A percentile compares a stretch with the other conserved stretches of the same genome.
These are phyloP conservation scores for Aleadryas rufinucha DNA, from an alignment of 2,113 vertebrate genomes.

Conservation along the genomic window DNA sequence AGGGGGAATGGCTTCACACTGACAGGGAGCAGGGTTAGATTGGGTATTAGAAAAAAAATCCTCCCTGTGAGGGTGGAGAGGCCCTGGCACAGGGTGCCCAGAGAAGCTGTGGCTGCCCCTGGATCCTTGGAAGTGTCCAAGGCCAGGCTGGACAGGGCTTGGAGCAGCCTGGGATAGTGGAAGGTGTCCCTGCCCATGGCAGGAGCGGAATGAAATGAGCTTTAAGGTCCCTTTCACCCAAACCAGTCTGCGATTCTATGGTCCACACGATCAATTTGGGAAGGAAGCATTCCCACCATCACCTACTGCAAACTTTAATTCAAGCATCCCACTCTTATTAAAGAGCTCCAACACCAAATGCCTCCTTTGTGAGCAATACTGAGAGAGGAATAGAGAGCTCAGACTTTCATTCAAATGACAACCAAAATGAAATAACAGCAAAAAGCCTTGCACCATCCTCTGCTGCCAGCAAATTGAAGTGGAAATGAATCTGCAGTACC, in stretches of 20 bases:
- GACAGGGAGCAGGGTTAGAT: not conserved
- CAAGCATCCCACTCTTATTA: not conserved
- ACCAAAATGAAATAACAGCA: not conserved
- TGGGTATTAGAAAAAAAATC: not conserved
- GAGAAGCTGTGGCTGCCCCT: not conserved
- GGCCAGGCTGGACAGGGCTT: rapidly evolving
- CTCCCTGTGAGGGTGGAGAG: rapidly evolving
- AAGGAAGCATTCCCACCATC: not conserved
- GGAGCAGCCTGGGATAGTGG: rapidly evolving
- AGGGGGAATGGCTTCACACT: not conserved
- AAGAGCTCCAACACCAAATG: not conserved
- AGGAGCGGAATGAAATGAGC: not conserved
- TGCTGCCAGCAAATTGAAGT: not conserved
- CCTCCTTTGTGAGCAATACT: not conserved
- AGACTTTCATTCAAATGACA: not conserved
- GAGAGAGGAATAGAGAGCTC: not conserved
- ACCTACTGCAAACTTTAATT: not conserved
- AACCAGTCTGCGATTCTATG: not conserved
- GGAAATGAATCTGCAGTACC: constrained; percentile 1
- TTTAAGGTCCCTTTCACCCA: not conserved
- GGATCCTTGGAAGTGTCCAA: not conserved
- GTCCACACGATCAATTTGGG: not conserved
- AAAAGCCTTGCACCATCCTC: not conserved
- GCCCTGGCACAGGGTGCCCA: not conserved
- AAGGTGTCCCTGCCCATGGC: not conserved